A percentile compares a stretch with the other conserved stretches of the same genome.
Conservation (phyloP, 2,888 invertebrate species). For the Megaustenia siamemsis region DNA sequence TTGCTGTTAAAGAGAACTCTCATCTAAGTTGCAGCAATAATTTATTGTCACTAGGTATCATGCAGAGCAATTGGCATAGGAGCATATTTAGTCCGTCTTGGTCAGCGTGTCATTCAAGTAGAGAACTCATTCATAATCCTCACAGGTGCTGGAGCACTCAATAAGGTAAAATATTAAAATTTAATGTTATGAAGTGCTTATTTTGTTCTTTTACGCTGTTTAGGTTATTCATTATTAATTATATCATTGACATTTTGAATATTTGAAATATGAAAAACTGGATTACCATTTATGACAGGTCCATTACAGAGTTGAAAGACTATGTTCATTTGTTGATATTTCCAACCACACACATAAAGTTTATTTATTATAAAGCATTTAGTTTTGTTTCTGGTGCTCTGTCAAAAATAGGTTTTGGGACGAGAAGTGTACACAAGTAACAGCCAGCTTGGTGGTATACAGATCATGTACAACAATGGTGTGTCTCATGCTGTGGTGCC, state of each 20-base stretch:
- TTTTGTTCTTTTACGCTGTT: background rate
- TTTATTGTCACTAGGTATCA: slow-evolving; percentile 83
- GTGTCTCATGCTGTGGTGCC: slow-evolving; percentile 95
- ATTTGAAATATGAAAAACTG: background rate
- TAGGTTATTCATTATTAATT: background rate
- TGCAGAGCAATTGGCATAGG: slow-evolving; percentile 99
- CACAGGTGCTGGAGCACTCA: slow-evolving; percentile 97
- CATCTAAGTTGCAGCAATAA: background rate
- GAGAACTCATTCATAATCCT: slow-evolving; percentile 99
- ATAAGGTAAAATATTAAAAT: slow-evolving; percentile 84
- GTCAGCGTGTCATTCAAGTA: slow-evolving; percentile 91
- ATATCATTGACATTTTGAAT: background rate
- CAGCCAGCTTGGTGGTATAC: slow-evolving; percentile 97
- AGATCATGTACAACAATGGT: slow-evolving; percentile 99
- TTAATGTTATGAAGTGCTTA: background rate
- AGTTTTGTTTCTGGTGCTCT: background rate
- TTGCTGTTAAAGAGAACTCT: background rate
- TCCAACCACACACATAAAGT: no score
- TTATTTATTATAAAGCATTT: background rate
- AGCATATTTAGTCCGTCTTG: slow-evolving; percentile 94
- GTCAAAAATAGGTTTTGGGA: slow-evolving; percentile 85
- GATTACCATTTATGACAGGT: background rate
- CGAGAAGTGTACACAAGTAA: slow-evolving; percentile 99
- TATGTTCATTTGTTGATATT: no score
- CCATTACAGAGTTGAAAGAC: background rate